Evolutionary conservation across 2,113 vertebrate genomes (phyloP).

Genomic region (Sinocyclocheilus anshuiensis): DNA sequence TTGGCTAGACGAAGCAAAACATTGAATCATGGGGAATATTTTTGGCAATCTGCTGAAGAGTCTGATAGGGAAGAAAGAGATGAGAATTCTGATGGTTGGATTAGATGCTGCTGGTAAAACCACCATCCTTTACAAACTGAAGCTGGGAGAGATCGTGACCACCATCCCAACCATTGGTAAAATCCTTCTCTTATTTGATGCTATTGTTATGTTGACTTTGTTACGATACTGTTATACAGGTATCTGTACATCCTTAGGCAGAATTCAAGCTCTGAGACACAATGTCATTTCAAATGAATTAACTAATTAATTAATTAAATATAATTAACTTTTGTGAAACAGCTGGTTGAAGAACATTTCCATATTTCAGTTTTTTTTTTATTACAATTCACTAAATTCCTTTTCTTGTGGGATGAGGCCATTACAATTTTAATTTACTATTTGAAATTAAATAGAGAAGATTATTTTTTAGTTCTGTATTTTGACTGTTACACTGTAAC

Average conservation of each 20-base stretch:
- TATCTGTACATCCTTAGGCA: too few species aligned
- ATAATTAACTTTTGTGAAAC: background rate
- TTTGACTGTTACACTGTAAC: background rate
- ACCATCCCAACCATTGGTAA: constrained; percentile 90
- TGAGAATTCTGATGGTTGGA: constrained; percentile 91
- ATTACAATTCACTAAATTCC: background rate
- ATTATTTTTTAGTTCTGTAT: background rate
- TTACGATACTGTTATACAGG: too few species aligned
- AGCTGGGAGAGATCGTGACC: constrained; percentile 90
- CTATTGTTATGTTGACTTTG: too few species aligned
- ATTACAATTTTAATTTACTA: background rate
- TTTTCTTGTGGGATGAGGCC: background rate
- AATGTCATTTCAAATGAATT: background rate
- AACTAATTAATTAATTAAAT: too few species aligned
- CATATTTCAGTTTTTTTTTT: too few species aligned
- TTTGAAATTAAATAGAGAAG: background rate
- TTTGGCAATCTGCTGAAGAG: constrained; percentile 93
- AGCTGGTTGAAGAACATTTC: background rate
- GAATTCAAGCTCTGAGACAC: background rate
- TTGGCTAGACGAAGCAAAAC: constrained; percentile 28
- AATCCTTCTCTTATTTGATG: constrained; percentile 1
- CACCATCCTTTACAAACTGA: constrained; percentile 91
- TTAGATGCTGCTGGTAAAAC: constrained; percentile 92
- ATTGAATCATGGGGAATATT: constrained; percentile 87
- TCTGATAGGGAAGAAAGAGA: constrained; percentile 93